Evolutionary conservation across 1,140 invertebrate genomes (phyloP).

Genomic region (Palaemon carinicauda): DNA sequence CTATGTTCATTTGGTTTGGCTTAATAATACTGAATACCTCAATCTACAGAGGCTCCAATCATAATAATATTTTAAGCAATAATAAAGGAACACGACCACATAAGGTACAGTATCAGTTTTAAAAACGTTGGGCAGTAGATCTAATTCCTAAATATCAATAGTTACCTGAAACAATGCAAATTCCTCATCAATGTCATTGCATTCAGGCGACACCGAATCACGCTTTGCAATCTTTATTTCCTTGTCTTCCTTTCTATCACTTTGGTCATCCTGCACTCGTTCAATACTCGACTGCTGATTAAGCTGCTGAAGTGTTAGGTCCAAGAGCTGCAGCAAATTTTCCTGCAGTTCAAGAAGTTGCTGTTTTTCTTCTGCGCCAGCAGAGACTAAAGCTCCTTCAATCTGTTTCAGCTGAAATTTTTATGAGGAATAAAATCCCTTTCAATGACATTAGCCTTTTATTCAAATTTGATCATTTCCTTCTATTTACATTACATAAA

Average conservation of each 20-base stretch:
- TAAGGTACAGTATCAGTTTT: no score
- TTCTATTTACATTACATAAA: no score
- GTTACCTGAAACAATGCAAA: conserved; percentile 44
- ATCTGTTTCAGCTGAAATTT: conserved; percentile 28
- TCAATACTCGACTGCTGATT: neutral
- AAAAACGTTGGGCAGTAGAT: neutral
- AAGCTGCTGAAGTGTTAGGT: conserved; percentile 37
- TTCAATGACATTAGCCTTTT: neutral
- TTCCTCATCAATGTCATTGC: conserved; percentile 34
- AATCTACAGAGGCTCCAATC: no score
- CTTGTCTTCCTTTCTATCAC: neutral
- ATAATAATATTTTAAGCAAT: no score
- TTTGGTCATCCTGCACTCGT: neutral
- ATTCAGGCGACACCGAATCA: neutral
- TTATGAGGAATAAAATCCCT: neutral
- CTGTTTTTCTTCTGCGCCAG: conserved; percentile 15
- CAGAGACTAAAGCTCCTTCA: conserved; percentile 22
- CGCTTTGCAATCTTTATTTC: neutral
- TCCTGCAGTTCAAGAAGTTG: conserved; percentile 39
- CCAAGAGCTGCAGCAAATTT: conserved; percentile 32
- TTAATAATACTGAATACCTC: no score
- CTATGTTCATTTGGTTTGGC: no score
- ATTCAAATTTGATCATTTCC: neutral
- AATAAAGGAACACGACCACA: no score
- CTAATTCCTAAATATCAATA: neutral